Conservation (phyloP, 2,888 invertebrate genomes). For the Campoplex capitator region DNA sequence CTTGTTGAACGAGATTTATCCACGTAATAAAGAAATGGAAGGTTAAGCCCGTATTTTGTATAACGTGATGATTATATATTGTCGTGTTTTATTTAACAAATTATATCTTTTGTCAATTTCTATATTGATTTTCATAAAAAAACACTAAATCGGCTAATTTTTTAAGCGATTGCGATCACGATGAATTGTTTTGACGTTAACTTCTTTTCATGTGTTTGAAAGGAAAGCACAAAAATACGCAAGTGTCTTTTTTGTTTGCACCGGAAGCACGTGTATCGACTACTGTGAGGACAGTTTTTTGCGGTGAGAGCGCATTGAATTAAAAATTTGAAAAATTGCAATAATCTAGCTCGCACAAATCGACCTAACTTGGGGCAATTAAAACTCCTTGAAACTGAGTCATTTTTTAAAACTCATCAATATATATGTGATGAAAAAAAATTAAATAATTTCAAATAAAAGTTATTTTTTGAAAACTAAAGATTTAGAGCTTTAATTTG, state of each 20-base stretch:
- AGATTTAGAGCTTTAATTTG: too few relatives aligned
- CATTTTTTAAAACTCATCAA: too few relatives aligned
- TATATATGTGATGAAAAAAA: background rate
- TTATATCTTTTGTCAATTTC: background rate
- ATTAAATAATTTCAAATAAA: background rate
- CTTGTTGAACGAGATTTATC: background rate
- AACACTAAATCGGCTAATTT: background rate
- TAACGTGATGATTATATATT: background rate
- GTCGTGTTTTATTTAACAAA: background rate
- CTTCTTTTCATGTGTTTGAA: constrained; percentile 19
- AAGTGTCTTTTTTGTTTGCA: background rate
- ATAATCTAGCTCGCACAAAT: too few relatives aligned
- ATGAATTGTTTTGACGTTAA: background rate
- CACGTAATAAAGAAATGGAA: background rate
- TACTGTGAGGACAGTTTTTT: background rate
- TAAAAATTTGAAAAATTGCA: background rate
- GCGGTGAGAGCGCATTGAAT: background rate
- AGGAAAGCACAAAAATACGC: constrained; percentile 38
- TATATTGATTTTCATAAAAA: background rate
- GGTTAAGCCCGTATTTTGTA: constrained; percentile 17
- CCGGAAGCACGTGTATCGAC: background rate
- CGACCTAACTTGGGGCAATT: too few relatives aligned
- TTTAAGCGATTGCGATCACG: background rate
- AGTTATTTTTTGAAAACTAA: too few relatives aligned
- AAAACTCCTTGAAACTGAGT: too few relatives aligned